Evolutionary conservation across 2,888 invertebrate species (phyloP).

Genomic region (Subacronicta megacephala): DNA sequence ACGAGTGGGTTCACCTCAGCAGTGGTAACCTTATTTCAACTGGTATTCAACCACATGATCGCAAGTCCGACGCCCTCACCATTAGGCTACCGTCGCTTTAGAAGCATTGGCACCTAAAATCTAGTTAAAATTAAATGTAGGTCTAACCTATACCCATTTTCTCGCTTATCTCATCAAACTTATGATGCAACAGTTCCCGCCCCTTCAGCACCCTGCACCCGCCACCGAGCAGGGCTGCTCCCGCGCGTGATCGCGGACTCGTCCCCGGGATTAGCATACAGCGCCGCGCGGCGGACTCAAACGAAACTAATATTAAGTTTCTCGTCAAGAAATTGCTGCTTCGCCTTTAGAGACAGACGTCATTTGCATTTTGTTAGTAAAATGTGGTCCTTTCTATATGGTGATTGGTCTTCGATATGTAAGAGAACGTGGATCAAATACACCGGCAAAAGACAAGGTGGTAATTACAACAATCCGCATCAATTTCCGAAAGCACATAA

Average conservation of each 20-base stretch:
- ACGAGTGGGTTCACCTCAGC: too few relatives aligned
- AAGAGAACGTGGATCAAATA: neutral
- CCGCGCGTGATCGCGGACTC: slow-evolving; percentile 29
- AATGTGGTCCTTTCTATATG: neutral
- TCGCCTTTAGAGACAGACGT: slow-evolving; percentile 6
- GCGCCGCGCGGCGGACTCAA: slow-evolving; percentile 24
- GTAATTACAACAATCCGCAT: too few relatives aligned
- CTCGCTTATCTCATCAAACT: slow-evolving; percentile 34
- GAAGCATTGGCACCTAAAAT: neutral
- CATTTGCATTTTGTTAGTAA: slow-evolving; percentile 39
- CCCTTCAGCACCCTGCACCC: neutral
- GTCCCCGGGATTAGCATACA: slow-evolving; percentile 43
- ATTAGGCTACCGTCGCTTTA: too few relatives aligned
- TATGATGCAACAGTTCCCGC: slow-evolving; percentile 10
- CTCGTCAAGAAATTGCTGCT: slow-evolving; percentile 17
- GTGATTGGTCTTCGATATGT: slow-evolving; percentile 1
- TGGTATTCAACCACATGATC: too few relatives aligned
- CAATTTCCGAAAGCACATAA: too few relatives aligned
- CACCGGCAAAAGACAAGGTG: too few relatives aligned
- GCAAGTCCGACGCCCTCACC: too few relatives aligned
- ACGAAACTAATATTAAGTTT: slow-evolving; percentile 49
- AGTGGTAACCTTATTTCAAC: too few relatives aligned
- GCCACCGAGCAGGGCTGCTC: neutral
- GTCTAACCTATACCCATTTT: slow-evolving; percentile 7
- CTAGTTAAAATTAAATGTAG: neutral